Conservation (phyloP, 2,797 vertebrate species). For the Setipinna tenuifilis region DNA sequence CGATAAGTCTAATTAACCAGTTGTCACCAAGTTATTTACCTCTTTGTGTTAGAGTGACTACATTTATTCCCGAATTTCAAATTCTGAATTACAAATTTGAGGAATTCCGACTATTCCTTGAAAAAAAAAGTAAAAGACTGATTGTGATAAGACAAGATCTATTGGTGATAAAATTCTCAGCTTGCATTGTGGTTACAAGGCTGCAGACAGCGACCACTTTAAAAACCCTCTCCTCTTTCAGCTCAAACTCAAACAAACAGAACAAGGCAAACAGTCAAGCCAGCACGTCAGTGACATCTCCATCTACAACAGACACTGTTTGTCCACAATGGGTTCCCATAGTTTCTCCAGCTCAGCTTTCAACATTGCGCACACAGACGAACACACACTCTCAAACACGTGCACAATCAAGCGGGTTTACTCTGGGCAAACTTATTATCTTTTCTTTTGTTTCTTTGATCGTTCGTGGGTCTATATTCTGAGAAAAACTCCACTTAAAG, state of each 20-base stretch:
- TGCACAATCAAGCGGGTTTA: constrained; percentile 15
- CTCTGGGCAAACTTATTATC: constrained; percentile 16
- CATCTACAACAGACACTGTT: constrained; percentile 18
- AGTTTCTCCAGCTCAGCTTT: constrained; percentile 17
- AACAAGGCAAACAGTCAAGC: constrained; percentile 13
- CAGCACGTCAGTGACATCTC: constrained; percentile 13
- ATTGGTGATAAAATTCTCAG: background rate
- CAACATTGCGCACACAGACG: background rate
- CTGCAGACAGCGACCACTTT: constrained; percentile 60
- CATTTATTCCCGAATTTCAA: background rate
- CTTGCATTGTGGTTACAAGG: constrained; percentile 46
- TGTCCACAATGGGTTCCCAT: constrained; percentile 17
- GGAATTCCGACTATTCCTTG: constrained; percentile 30
- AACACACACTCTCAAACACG: constrained; percentile 22
- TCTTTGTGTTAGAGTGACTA: background rate
- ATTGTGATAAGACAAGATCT: constrained; percentile 4
- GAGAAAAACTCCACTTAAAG: constrained; percentile 3
- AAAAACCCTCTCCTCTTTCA: background rate
- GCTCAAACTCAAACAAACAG: constrained; percentile 21
- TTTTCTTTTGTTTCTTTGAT: constrained; percentile 16
- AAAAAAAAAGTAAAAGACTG: background rate
- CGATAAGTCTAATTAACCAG: background rate
- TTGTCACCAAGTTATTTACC: background rate
- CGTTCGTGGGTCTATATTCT: background rate
- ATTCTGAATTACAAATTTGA: constrained; percentile 41